Evolutionary conservation across 2,888 invertebrate species (phyloP), one percentile per base, ranked within the genome.

Genomic region (Tipula vernalis): DNA sequence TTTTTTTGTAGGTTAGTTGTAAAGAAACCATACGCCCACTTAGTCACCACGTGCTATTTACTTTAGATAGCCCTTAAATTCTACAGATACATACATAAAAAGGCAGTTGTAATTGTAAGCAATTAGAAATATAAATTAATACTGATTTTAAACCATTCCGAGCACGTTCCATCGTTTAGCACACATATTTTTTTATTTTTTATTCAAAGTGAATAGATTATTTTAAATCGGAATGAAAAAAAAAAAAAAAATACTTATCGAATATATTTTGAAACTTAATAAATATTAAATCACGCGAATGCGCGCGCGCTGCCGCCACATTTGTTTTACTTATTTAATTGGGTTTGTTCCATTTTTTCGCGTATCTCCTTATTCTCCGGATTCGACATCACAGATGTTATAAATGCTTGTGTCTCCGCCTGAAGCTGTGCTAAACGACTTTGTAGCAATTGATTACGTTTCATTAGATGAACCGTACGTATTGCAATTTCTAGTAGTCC

Each of bases 401-500:
- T 93, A 88, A 94, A 95, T 87, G 93, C 93, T 3, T 93, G 92
- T 0, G 95, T 95, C 90, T 95, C 94, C 87, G 93, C 91, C 89
- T 94, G 94, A 51, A 95, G 89, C 41, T 92, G 93, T 5, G 93
- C 91, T 87, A 95, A 92, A 88, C 94, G 94, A 87, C 93, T 92
- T 88, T 95, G 94, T 87, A 95, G 92, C 83, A 94, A 89, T 87
- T 92, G 93, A 90, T 94, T 95, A 88, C 93, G 93, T 87, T 93
- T 93, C 91, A 95, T 93, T 36, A 95, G 91, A 12, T 93, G 93
- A 71, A 95, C 93, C 0, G 95, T 95, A 89, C 93, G 94, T 90
- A 94, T 92, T 4, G 94, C 94, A 5, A 95, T 93, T 86, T 94
- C 93, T 41, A 95, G 90, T 83, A 95, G 92, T 8, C 94, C 93